Evolutionary conservation across 1,140 invertebrate genomes (phyloP), one percentile per base, ranked within the genome.

Genomic region (roundworm (Caenorhabditis elegans)): DNA sequence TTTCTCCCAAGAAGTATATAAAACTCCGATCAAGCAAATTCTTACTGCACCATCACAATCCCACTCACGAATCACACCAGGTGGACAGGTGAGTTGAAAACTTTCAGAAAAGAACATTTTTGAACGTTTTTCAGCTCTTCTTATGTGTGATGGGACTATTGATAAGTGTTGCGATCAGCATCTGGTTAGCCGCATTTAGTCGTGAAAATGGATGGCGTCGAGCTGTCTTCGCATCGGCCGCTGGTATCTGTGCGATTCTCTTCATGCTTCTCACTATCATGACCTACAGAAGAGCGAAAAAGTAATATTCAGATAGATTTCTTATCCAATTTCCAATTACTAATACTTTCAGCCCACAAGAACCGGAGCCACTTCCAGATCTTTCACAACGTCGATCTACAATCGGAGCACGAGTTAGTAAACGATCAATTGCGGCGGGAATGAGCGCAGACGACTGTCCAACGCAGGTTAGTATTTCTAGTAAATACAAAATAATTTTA

Each of bases 131-230:
- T 65, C 70, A 86, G 85, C 51, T 86, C 4, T 86, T 86, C 55
- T 78, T 86, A 3, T 86, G 86, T 79, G 76, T 86, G 19, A 84
- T 86, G 46, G 86, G 86, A 34, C 78, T 86, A 24, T 17, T 86
- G 17, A 82, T 86, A n/a, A 83, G 83, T 53, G 43, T 85, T 4
- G 77, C 85, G 19, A 85, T 86, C 22, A 85, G 83, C 49, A 82
- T 86, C 39, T 86, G 86, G 86, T 46, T 85, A 17, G 83, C 83
- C 13, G 34, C 83, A 6, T 86, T 86, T 78, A 83, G 83, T 46
- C 76, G 76, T 39, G 86, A 86, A 76, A 51, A 24, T 19, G 51
- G 53, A 34, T 83, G 85, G 83, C 80, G 86, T 28, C 80, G 84
- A 28, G 65, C 82, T 13, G 31, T 86, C 6, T 86, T 86, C 31